Evolutionary conservation across 2,113 vertebrate species (phyloP).

Genomic region (Gulo gulo): DNA sequence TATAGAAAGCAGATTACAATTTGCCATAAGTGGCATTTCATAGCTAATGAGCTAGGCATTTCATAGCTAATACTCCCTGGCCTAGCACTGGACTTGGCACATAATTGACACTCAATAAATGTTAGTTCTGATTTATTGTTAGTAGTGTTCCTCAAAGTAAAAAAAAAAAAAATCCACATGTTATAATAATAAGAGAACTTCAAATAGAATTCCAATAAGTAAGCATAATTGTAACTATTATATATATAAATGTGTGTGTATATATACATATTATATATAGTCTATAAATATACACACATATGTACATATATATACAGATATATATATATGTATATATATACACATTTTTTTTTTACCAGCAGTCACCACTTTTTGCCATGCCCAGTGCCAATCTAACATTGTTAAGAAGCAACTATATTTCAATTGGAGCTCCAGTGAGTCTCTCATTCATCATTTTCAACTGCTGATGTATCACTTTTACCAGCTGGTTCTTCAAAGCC

Average conservation of each 20-base stretch:
- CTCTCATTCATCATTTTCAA: not conserved
- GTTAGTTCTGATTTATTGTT: not conserved
- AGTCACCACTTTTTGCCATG: not conserved
- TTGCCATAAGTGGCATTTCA: not conserved
- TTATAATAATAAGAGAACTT: not conserved
- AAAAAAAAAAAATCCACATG: not conserved
- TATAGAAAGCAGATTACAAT: not conserved
- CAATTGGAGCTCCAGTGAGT: not conserved
- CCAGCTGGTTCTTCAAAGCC: conserved; percentile 22
- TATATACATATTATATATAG: no score
- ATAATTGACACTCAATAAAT: not conserved
- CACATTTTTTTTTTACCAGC: not conserved
- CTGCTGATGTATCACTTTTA: conserved; percentile 25
- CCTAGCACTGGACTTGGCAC: not conserved
- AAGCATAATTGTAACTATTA: not conserved
- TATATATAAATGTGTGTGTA: no score
- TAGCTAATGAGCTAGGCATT: not conserved
- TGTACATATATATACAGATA: no score
- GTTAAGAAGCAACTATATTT: not conserved
- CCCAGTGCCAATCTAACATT: not conserved
- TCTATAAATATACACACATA: no score
- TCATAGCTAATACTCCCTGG: not conserved
- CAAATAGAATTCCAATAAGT: not conserved
- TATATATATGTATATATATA: no score
- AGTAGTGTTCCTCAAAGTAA: not conserved